These are phyloP conservation scores for Troides oblongomaculatus DNA, from an alignment of 2,888 invertebrate species.

Conservation along the genomic window DNA sequence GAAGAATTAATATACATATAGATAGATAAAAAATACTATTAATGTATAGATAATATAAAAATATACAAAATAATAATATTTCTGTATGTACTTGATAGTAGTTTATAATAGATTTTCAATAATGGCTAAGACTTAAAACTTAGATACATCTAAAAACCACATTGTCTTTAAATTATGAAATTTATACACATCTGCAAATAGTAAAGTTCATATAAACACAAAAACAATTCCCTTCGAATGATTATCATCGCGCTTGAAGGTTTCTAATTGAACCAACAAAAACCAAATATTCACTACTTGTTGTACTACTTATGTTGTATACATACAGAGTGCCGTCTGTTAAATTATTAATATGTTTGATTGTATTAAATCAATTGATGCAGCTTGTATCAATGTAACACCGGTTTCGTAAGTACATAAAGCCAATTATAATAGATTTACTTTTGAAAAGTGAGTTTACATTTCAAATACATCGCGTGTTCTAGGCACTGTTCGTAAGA, in stretches of 20 bases:
- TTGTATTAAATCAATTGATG: too few relatives aligned
- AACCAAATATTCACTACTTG: constrained; percentile 2
- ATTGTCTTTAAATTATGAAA: too few relatives aligned
- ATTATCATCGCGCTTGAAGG: constrained; percentile 10
- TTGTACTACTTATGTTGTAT: background rate
- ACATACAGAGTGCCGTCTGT: constrained; percentile 16
- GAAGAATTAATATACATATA: too few relatives aligned
- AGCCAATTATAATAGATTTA: constrained; percentile 59
- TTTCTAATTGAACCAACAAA: background rate
- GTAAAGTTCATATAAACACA: constrained; percentile 1
- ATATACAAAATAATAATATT: too few relatives aligned
- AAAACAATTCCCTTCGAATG: constrained; percentile 9
- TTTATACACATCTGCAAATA: background rate
- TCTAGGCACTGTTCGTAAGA: constrained; percentile 65
- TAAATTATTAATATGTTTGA: too few relatives aligned
- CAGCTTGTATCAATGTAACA: constrained; percentile 25
- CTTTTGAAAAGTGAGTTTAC: constrained; percentile 45
- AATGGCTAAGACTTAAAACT: too few relatives aligned
- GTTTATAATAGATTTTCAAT: too few relatives aligned
- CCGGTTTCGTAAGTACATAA: constrained; percentile 65
- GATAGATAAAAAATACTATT: too few relatives aligned
- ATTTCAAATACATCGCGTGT: constrained; percentile 67
- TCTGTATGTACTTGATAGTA: too few relatives aligned
- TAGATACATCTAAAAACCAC: too few relatives aligned
- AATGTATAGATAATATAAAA: too few relatives aligned